Evolutionary conservation across 35 echinoderm and acorn worm species (phyloP).

Genomic region (Stichopus chloronotus): DNA sequence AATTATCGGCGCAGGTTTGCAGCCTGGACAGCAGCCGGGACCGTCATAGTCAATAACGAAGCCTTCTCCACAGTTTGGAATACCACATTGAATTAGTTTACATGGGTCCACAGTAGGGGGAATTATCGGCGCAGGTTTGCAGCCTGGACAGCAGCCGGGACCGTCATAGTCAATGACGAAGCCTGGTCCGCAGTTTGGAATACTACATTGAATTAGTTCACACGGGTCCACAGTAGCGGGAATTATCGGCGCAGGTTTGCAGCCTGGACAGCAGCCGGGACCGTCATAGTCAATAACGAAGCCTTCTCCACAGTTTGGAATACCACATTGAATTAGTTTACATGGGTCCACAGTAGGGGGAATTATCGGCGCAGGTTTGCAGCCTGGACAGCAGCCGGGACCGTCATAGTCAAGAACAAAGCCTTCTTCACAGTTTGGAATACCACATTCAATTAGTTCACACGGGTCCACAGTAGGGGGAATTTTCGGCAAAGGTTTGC

Average conservation of each 20-base stretch:
- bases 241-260: not conserved
- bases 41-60: constrained; percentile 19
- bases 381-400: constrained; percentile 19
- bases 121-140: not conserved
- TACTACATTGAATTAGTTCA: not conserved
- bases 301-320: not conserved
- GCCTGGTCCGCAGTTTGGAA: not conserved
- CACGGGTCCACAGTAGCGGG: not conserved
- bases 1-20: not conserved
- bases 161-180: constrained; percentile 5
- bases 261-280: too few relatives aligned
- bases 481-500: not conserved
- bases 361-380: not conserved
- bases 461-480: not conserved
- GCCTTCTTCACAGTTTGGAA: not conserved
- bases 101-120: not conserved
- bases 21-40: constrained; percentile 1
- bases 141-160: constrained; percentile 19
- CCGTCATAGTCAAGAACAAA: constrained; percentile 2
- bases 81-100: not conserved
- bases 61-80: not conserved
- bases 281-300: constrained; percentile 19
- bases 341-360: not conserved
- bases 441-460: not conserved
- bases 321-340: not conserved